Evolutionary conservation across 2,113 vertebrate species (phyloP).

Genomic region (Axis porcinus): DNA sequence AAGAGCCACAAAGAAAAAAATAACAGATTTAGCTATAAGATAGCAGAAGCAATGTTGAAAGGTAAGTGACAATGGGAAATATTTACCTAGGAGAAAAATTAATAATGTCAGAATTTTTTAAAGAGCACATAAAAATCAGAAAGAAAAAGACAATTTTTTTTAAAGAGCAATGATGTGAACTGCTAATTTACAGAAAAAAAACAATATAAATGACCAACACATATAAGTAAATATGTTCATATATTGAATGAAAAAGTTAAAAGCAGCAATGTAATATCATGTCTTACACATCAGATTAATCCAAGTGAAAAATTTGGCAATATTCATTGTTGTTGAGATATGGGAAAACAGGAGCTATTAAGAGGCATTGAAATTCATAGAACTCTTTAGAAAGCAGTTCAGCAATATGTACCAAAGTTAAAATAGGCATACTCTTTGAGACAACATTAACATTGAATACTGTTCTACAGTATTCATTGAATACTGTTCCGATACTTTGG

Average conservation of each 20-base stretch:
- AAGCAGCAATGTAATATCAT: neutral
- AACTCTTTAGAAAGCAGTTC: slow-evolving; percentile 2
- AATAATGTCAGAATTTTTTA: neutral
- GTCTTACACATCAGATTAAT: neutral
- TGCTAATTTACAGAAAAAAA: neutral
- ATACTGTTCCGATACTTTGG: neutral
- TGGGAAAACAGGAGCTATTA: neutral
- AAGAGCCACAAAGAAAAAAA: neutral
- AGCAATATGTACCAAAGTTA: neutral
- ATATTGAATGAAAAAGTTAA: neutral
- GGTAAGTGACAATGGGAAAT: neutral
- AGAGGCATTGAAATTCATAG: neutral
- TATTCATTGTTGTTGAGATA: neutral
- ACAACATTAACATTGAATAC: neutral
- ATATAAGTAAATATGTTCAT: neutral
- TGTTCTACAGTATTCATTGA: neutral
- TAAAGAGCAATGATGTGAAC: neutral
- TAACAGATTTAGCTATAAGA: neutral
- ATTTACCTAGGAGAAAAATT: neutral
- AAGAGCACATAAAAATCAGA: neutral
- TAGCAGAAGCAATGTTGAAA: neutral
- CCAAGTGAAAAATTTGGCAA: neutral
- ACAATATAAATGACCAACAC: neutral
- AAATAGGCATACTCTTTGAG: neutral
- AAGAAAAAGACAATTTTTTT: neutral